These are phyloP conservation scores for Sphaerodactylus townsendi DNA, from an alignment of 2,113 vertebrate genomes.

Conservation along the genomic window DNA sequence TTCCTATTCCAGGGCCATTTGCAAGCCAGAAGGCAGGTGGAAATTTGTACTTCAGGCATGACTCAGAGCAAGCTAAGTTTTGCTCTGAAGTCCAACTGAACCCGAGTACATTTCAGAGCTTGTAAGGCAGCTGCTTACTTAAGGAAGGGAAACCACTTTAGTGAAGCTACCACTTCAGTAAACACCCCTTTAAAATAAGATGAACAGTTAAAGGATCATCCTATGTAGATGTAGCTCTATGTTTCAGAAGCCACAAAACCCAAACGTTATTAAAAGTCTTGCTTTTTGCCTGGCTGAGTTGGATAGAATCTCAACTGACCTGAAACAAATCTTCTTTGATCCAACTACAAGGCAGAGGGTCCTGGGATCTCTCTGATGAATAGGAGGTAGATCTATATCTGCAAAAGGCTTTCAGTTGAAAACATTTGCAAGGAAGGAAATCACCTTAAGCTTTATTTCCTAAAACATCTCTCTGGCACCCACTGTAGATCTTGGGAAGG, in stretches of 20 bases:
- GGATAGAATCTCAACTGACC: background rate
- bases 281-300: background rate
- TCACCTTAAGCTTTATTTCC: background rate
- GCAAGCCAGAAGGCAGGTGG: background rate
- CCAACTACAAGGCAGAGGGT: background rate
- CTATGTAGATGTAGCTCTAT: background rate
- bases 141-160: background rate
- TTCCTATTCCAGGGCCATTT: background rate
- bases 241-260: background rate
- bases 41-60: background rate
- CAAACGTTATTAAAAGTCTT: background rate
- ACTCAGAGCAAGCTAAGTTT: background rate
- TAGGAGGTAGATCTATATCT: background rate
- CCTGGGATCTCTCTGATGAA: background rate
- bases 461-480: accelerated
- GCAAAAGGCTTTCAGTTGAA: background rate
- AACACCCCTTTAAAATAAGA: conserved; percentile 22
- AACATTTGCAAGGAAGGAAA: accelerated
- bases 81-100: background rate
- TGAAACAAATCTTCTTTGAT: background rate
- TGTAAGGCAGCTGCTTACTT: background rate
- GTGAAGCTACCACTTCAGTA: accelerated
- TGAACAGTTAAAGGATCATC: background rate
- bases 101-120: background rate
- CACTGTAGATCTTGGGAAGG: background rate